Evolutionary conservation across 2,113 vertebrate genomes (phyloP).

Genomic region (Microtus pennsylvanicus): DNA sequence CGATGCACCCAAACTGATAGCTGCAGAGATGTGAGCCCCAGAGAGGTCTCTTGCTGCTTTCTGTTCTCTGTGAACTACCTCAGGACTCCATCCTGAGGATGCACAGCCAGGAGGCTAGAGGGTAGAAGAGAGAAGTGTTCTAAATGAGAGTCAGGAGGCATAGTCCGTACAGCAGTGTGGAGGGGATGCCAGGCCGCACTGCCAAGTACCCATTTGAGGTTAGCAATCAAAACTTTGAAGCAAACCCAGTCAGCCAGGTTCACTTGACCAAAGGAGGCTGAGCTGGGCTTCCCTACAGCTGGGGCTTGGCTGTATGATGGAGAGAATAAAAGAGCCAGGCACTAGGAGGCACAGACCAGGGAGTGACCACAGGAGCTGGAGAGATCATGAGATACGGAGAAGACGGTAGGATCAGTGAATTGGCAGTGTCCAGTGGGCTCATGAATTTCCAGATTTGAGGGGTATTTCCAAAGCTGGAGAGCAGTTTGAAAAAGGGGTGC

Average conservation of each 20-base stretch:
- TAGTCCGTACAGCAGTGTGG: neutral
- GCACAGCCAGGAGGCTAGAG: neutral
- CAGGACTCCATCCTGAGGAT: neutral
- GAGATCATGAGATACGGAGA: neutral
- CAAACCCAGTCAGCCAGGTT: neutral
- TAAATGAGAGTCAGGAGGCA: neutral
- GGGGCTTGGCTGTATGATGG: neutral
- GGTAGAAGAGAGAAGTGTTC: neutral
- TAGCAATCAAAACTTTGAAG: neutral
- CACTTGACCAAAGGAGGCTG: neutral
- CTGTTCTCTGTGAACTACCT: neutral
- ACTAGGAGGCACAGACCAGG: neutral
- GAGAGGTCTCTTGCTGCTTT: neutral
- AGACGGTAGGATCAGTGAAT: neutral
- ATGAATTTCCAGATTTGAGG: neutral
- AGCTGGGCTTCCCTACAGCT: neutral
- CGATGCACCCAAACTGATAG: fast-evolving
- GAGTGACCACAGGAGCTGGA: no score
- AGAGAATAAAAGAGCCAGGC: neutral
- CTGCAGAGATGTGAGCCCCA: neutral
- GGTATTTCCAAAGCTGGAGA: neutral
- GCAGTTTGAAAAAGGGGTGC: neutral
- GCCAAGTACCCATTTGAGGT: constrained; percentile 1
- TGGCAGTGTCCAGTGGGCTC: neutral
- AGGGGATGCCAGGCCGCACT: neutral